Evolutionary conservation across 2,888 invertebrate species (phyloP).

Genomic region (Meganola albula): DNA sequence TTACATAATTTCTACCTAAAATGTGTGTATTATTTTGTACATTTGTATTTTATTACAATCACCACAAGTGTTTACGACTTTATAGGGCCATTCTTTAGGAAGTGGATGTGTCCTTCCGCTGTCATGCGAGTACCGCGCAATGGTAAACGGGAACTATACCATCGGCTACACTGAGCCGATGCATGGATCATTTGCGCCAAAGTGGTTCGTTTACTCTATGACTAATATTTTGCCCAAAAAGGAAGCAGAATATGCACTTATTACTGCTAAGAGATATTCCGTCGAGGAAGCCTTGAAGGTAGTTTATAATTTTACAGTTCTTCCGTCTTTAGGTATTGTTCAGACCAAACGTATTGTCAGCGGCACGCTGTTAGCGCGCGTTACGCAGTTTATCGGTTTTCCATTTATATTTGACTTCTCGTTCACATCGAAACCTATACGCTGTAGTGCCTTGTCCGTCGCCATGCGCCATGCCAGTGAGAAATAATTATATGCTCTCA

Average conservation of each 20-base stretch:
- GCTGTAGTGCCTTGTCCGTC: too few species aligned
- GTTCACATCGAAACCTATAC: too few species aligned
- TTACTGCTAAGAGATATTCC: slow-evolving; percentile 80
- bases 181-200: slow-evolving; percentile 83
- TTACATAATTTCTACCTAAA: not conserved
- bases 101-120: slow-evolving; percentile 80
- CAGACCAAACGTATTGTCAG: too few species aligned
- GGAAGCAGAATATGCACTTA: slow-evolving; percentile 82
- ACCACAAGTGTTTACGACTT: not conserved
- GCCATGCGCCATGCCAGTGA: too few species aligned
- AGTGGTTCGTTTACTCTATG: slow-evolving; percentile 78
- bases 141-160: slow-evolving; percentile 55
- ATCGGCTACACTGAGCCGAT: slow-evolving; percentile 87
- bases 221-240: slow-evolving; percentile 75
- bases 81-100: slow-evolving; percentile 60
- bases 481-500: too few species aligned
- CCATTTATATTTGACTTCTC: too few species aligned
- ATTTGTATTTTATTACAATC: not conserved
- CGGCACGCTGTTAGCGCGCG: too few species aligned
- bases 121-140: slow-evolving; percentile 82
- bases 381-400: too few species aligned
- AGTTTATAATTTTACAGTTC: too few species aligned
- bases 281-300: slow-evolving; percentile 81
- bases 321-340: too few species aligned
- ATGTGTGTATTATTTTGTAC: not conserved